Conservation (phyloP, 2,888 invertebrate species). For the Leptarthrus brevirostris region DNA sequence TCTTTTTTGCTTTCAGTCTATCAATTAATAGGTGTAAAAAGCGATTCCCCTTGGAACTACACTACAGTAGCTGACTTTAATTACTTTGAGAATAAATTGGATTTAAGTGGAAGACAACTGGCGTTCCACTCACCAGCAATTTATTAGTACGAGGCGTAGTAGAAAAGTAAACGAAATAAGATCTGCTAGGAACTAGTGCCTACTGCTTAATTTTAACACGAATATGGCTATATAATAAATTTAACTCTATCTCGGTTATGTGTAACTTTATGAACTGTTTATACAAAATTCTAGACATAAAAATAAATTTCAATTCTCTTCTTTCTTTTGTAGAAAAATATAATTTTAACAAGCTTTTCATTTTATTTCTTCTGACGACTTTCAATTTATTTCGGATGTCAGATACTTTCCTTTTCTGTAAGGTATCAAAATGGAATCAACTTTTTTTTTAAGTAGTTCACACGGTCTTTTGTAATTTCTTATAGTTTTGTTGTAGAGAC, state of each 20-base stretch:
- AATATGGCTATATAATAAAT: constrained; percentile 13
- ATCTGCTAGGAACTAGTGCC: constrained; percentile 1
- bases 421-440: too few species aligned
- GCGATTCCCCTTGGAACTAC: too few species aligned
- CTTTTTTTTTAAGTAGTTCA: background rate
- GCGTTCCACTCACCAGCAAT: too few species aligned
- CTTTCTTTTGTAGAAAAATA: constrained; percentile 40
- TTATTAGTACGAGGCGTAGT: too few species aligned
- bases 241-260: constrained; percentile 4
- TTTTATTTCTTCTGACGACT: constrained; percentile 12
- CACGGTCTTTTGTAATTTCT: background rate
- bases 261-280: constrained; percentile 15
- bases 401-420: background rate
- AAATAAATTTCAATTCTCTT: constrained; percentile 33
- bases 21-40: too few species aligned
- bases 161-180: too few species aligned
- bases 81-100: too few species aligned
- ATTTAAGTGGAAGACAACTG: too few species aligned
- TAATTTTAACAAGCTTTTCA: constrained; percentile 38
- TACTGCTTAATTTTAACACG: constrained; percentile 8
- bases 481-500: constrained; percentile 40
- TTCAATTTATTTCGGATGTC: constrained; percentile 2
- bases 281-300: constrained; percentile 42
- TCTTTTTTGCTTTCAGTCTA: too few species aligned
- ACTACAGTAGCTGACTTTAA: too few species aligned